phyloP scores from a whole-genome alignment of 92 coral and sea anemone genomes.

The Umimayanthus chanpuru region DNA sequence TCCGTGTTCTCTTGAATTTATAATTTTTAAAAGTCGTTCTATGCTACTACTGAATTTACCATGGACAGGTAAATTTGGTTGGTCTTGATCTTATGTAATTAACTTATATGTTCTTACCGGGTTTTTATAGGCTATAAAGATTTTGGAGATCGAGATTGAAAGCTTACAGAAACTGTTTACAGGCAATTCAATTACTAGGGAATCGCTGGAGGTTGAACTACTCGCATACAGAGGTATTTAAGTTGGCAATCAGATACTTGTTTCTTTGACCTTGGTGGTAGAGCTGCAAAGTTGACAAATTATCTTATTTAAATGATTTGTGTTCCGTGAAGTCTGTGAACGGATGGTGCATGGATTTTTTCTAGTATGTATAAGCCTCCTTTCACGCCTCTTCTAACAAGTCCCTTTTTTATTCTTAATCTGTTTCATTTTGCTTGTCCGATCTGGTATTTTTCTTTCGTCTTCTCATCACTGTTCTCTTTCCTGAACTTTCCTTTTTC shows the following conservation, averaged over 20 bases:
- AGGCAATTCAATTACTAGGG: conserved; percentile 36
- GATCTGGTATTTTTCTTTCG: neutral
- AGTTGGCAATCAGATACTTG: neutral
- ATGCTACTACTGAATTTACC: neutral
- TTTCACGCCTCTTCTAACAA: neutral
- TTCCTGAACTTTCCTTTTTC: neutral
- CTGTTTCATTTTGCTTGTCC: no score
- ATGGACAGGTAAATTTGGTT: neutral
- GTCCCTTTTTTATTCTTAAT: no score
- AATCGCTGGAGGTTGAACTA: conserved; percentile 22
- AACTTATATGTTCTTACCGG: neutral
- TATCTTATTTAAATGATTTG: no score
- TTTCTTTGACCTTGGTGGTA: neutral
- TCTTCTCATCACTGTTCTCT: no score
- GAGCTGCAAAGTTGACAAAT: no score
- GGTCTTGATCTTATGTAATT: neutral
- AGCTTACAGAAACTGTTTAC: neutral
- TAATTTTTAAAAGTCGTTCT: no score
- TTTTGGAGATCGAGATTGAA: conserved; percentile 32
- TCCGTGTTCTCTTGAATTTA: neutral
- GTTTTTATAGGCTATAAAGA: conserved; percentile 9
- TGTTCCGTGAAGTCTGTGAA: no score
- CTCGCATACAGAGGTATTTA: conserved; percentile 31
- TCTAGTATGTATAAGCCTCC: neutral
- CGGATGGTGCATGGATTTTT: neutral